phyloP scores from a whole-genome alignment of 2,113 vertebrate genomes.

The Tringa solitaria region DNA sequence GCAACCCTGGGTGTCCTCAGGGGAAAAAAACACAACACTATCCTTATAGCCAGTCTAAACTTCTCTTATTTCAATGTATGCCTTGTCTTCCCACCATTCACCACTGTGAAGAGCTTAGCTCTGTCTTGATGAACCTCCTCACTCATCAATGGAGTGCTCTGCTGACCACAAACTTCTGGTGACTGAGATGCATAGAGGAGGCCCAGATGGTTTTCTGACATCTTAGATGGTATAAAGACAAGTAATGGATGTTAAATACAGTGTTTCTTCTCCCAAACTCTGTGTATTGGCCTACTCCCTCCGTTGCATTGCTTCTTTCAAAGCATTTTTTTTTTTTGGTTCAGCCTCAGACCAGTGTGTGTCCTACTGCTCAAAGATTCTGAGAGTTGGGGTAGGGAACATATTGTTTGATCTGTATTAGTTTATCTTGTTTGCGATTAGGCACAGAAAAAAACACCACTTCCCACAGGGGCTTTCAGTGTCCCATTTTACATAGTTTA shows the following conservation, averaged over 20 bases:
- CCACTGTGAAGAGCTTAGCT: neutral
- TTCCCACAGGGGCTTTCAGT: neutral
- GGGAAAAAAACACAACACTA: neutral
- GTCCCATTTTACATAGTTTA: neutral
- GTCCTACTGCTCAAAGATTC: neutral
- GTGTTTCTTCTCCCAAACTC: neutral
- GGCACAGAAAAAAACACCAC: neutral
- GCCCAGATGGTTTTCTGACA: neutral
- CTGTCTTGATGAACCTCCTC: neutral
- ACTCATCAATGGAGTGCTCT: fast-evolving
- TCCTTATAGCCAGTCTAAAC: neutral
- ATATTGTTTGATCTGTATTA: neutral
- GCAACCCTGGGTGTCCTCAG: neutral
- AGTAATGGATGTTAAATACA: neutral
- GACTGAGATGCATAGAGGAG: neutral
- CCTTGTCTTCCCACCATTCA: neutral
- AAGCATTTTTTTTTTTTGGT: neutral
- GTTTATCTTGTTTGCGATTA: neutral
- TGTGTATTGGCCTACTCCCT: neutral
- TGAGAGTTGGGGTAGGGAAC: neutral
- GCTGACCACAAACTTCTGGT: neutral
- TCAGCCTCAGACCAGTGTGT: neutral
- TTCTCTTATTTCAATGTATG: neutral
- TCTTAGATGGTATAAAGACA: neutral
- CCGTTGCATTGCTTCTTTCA: neutral